Evolutionary conservation across 2,797 vertebrate species (phyloP).

Genomic region (Pantherophis alleghaniensis): DNA sequence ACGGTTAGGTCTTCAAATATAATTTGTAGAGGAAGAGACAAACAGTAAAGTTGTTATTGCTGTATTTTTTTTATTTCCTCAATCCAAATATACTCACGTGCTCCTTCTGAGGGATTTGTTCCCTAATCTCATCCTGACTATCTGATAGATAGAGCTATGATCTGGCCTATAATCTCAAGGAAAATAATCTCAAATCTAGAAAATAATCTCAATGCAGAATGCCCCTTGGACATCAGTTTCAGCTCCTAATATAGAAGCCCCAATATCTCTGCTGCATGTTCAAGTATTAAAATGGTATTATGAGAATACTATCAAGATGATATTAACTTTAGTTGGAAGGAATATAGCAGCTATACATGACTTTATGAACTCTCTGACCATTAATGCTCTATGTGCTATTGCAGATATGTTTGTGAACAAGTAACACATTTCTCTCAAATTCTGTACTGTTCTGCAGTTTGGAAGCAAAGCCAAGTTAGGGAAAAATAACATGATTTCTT

Average conservation of each 20-base stretch:
- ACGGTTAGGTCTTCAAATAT: background rate
- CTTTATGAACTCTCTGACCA: background rate
- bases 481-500: background rate
- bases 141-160: background rate
- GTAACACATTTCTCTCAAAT: background rate
- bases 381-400: background rate
- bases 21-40: background rate
- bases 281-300: background rate
- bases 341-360: background rate
- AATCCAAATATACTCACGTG: background rate
- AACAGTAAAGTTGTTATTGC: background rate
- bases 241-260: background rate
- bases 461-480: background rate
- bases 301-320: background rate
- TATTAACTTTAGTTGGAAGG: background rate
- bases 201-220: background rate
- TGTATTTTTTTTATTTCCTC: background rate
- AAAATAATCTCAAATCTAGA: too few relatives aligned
- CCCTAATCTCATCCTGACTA: background rate
- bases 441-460: background rate
- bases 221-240: background rate
- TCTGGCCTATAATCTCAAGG: background rate
- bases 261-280: background rate
- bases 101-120: background rate
- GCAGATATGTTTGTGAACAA: background rate